phyloP scores from a whole-genome alignment of 2,888 invertebrate species.

The Drosophila kanekoi region DNA sequence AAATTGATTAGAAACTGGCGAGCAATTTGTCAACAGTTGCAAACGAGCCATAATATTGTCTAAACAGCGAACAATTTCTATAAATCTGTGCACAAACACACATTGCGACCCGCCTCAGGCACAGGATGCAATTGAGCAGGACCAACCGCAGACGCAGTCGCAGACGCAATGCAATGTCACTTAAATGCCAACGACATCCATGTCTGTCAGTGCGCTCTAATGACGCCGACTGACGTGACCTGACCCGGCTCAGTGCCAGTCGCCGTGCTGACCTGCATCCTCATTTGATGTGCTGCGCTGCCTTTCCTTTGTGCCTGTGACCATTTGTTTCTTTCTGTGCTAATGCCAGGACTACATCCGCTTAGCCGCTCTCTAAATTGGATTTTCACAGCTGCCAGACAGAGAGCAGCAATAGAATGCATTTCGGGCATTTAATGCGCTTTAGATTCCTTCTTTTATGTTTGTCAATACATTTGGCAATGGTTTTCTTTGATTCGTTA shows the following conservation, averaged over 20 bases:
- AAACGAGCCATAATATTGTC: slow-evolving; percentile 72
- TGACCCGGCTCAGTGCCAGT: slow-evolving; percentile 18
- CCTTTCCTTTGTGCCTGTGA: slow-evolving; percentile 39
- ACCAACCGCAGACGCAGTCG: slow-evolving; percentile 59
- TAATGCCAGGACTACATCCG: slow-evolving; percentile 67
- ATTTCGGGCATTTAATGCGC: slow-evolving; percentile 62
- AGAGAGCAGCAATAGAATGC: slow-evolving; percentile 32
- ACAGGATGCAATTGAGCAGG: slow-evolving; percentile 30
- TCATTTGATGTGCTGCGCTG: slow-evolving; percentile 31
- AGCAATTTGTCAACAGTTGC: slow-evolving; percentile 68
- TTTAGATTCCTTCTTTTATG: slow-evolving; percentile 40
- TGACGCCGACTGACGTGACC: slow-evolving; percentile 41
- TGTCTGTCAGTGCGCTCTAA: slow-evolving; percentile 58
- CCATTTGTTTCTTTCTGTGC: slow-evolving; percentile 24
- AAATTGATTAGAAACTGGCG: slow-evolving; percentile 71
- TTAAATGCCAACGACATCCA: slow-evolving; percentile 63
- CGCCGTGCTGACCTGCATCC: slow-evolving; percentile 46
- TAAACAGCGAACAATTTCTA: slow-evolving; percentile 67
- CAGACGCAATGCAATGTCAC: slow-evolving; percentile 55
- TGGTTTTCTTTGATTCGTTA: slow-evolving; percentile 43
- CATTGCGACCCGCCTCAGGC: slow-evolving; percentile 16
- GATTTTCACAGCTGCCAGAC: slow-evolving; percentile 78
- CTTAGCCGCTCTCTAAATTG: slow-evolving; percentile 71
- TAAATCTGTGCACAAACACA: slow-evolving; percentile 46
- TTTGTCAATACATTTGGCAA: slow-evolving; percentile 10